These are phyloP conservation scores for Leucoraja ocellata DNA, from an alignment of 2,797 vertebrate species.

Conservation along the genomic window DNA sequence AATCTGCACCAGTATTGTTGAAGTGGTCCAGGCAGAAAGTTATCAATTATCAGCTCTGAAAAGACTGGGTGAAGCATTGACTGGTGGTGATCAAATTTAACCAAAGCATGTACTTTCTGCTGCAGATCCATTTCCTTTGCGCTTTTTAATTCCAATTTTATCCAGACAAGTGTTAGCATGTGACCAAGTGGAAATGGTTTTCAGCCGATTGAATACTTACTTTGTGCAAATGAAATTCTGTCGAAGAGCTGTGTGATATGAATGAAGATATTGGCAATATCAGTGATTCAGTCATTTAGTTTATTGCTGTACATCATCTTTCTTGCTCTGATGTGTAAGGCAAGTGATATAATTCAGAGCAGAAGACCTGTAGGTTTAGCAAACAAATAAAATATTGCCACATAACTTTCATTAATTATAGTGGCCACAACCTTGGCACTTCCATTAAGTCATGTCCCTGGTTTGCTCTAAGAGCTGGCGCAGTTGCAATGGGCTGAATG, in stretches of 20 bases:
- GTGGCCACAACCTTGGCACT: no score
- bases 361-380: neutral
- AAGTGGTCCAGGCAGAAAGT: neutral
- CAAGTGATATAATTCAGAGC: neutral
- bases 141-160: constrained; percentile 27
- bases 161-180: constrained; percentile 6
- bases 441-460: no score
- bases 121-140: neutral
- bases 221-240: constrained; percentile 8
- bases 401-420: neutral
- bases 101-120: neutral
- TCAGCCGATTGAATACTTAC: constrained; percentile 12
- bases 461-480: no score
- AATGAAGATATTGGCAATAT: neutral
- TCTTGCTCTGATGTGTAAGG: neutral
- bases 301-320: neutral
- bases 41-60: constrained; percentile 14
- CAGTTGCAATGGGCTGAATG: no score
- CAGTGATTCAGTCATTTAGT: neutral
- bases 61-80: neutral
- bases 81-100: constrained; percentile 13
- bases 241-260: neutral
- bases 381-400: neutral
- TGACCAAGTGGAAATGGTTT: neutral
- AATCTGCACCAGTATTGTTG: neutral